These are phyloP conservation scores for Diplolepis rosae DNA, from an alignment of 2,888 invertebrate genomes.

Conservation along the genomic window DNA sequence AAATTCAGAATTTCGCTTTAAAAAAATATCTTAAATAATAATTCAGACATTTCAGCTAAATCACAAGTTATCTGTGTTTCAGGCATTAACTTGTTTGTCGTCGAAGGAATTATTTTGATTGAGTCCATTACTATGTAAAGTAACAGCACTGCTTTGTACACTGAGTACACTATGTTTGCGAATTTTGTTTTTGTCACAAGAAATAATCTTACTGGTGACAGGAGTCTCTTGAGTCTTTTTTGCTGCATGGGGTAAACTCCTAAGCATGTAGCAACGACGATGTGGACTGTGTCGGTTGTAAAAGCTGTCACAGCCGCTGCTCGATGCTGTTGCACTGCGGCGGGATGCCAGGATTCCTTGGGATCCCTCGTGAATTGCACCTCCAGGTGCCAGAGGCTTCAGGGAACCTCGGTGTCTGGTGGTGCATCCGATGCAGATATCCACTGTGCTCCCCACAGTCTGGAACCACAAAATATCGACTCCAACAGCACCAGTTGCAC, in stretches of 20 bases:
- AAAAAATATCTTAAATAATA: too few relatives aligned
- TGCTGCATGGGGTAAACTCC: slow-evolving; percentile 39
- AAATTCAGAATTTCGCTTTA: too few relatives aligned
- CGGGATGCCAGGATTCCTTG: slow-evolving; percentile 45
- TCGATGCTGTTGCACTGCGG: slow-evolving; percentile 58
- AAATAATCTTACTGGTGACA: slow-evolving; percentile 4
- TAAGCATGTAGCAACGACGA: slow-evolving; percentile 65
- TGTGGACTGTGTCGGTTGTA: slow-evolving; percentile 63
- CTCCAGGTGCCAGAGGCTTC: slow-evolving; percentile 19
- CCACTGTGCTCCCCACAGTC: slow-evolving; percentile 55
- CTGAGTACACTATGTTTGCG: slow-evolving; percentile 17
- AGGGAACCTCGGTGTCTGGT: slow-evolving; percentile 20
- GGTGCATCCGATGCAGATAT: slow-evolving; percentile 54
- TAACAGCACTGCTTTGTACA: slow-evolving; percentile 5
- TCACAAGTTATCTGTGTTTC: neutral
- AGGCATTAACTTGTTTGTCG: neutral
- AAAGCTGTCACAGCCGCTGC: slow-evolving; percentile 68
- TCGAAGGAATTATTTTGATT: slow-evolving; percentile 6
- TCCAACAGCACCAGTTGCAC: slow-evolving; percentile 47
- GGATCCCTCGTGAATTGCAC: neutral
- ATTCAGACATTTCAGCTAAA: neutral
- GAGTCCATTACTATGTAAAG: neutral
- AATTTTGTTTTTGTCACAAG: slow-evolving; percentile 1
- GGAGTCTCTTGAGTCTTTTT: slow-evolving; percentile 10
- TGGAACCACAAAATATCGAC: slow-evolving; percentile 55